A percentile compares a stretch with the other conserved stretches of the same genome.
Evolutionary conservation across 2,797 vertebrate species (phyloP).

Genomic region (Cheirogaleus major): DNA sequence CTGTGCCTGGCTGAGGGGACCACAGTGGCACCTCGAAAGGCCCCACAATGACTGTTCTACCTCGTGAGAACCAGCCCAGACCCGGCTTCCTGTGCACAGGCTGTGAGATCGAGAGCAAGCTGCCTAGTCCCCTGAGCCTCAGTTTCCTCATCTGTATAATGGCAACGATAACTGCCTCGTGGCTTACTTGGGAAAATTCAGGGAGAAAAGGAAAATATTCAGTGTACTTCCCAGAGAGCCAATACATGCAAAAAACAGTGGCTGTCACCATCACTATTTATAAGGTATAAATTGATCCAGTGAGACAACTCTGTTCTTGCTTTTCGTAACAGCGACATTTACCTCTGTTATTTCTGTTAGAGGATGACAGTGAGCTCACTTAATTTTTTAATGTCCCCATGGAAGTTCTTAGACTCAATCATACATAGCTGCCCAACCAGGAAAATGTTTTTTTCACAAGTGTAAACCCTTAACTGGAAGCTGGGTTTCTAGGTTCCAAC

Average conservation of each 20-base stretch:
- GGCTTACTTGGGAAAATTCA: background rate
- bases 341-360: background rate
- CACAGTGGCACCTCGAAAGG: background rate
- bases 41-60: no score
- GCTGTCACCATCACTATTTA: fast-evolving
- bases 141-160: background rate
- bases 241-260: fast-evolving
- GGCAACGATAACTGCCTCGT: fast-evolving
- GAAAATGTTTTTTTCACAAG: background rate
- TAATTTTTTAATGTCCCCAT: background rate
- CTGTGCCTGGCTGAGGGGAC: fast-evolving
- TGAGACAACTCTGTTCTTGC: fast-evolving
- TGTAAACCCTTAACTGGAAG: fast-evolving
- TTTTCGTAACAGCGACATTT: fast-evolving
- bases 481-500: no score
- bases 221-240: background rate
- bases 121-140: background rate
- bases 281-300: fast-evolving
- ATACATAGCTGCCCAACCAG: background rate
- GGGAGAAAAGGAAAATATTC: background rate
- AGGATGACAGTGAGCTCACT: background rate
- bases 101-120: fast-evolving
- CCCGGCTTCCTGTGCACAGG: no score
- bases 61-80: background rate
- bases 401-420: background rate